Base-by-base conservation (phyloP, 2,888 invertebrate genomes). In the Caradrina kadenii region DNA sequence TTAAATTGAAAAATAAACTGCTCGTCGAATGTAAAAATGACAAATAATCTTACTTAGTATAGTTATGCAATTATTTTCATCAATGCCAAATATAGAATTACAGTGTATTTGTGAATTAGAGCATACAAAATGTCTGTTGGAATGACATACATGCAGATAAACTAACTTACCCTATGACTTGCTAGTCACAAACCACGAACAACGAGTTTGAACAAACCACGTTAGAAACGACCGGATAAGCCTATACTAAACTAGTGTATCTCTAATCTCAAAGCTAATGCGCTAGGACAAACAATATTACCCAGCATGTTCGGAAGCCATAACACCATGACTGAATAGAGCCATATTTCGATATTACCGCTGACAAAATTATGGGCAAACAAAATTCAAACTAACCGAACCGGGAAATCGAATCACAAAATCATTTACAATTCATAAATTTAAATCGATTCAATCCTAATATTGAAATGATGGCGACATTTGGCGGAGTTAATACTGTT, bases 361-460 rank as follows among this genome's bases (percentile, higher is more conserved):
- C 35, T 50, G 19, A 7, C 59, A 60, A 69, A 63, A 67, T 71
- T 35, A 60, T 45, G 10, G 6, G 10, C 61, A 56, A 79, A 76
- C 67, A 61, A 80, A 59, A 73, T 64, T 73, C 52, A 67, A 74
- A 70, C 67, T 70, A 50, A 58, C 72, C 58, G 48, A 73, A 70
- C 50, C 63, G 59, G 58, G 73, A 71, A 75, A 79, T 78, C 65
- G 35, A 79, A 76, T 73, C 69, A 58, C 66, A 73, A 82, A 81
- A 76, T 79, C 68, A 55, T 66, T 83, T 65, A 71, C 68, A 77
- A 83, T 82, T 82, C 79, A 82, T 82, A 75, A 82, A 82, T 81
- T 82, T 74, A 82, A 82, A 82, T 83, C 74, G 70, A 83, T 82
- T 83, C 82, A 79, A 81, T 83, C 70, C 74, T 77, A 81, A 81